Evolutionary conservation across 2,797 vertebrate genomes (phyloP), one percentile per base, ranked within the genome.

Genomic region (Synanceia verrucosa): DNA sequence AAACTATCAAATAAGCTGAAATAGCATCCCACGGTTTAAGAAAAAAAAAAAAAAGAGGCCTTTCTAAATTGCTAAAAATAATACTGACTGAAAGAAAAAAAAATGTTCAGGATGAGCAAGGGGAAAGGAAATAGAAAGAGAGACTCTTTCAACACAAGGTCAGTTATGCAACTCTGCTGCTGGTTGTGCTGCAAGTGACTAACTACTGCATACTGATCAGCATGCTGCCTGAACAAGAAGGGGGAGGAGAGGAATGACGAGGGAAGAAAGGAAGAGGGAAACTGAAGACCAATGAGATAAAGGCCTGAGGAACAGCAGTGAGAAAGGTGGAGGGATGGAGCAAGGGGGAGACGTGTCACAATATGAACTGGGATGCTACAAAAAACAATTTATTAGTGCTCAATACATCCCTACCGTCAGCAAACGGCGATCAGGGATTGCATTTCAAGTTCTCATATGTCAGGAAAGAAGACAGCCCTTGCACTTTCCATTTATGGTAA

Each of bases 101-200:
- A 71, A 74, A 28, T 63, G 14, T 43, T 24, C 37, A 24, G 19
- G 64, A 64, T 60, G 70, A 73, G 36, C 48, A 16, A 73, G 36
- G 41, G 37, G 51, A 64, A 51, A 44, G 41, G 19, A 63, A 13
- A 69, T 1, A 60, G 16, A 34, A 39, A 47, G 34, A 33, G 37
- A 67, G 55, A 76, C 58, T 86, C 79, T 72, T 78, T 79, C 48
- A 90, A 92, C 88, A 90, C 93, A 95, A 94, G 92, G 94, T 95
- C 93, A 89, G 95, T 97, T 97, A 97, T 81, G 90, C 92, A 97
- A 97, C 90, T 89, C 88, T 76, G 89, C 93, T 93, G 93, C 93
- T 95, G 94, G 92, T 92, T 92, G 86, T 89, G 91, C 95, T 95
- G 95, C 94, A 95, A 95, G 93, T 94, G 94, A 91, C 90, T 93